Conservation (phyloP, 1,140 invertebrate genomes). For the Mycetomoellerius zeteki region DNA sequence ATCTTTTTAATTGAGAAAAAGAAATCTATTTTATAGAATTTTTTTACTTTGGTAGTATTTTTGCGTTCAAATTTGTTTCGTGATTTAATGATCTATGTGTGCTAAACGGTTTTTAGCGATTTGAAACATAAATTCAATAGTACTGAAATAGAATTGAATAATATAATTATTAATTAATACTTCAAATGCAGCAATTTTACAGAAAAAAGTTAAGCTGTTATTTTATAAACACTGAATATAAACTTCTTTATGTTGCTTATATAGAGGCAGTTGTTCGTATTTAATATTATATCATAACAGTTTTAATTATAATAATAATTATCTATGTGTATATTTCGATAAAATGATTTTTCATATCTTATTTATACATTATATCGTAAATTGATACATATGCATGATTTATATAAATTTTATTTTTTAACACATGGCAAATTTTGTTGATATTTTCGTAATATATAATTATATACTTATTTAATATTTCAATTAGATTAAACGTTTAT, state of each 20-base stretch:
- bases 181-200: too few species aligned
- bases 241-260: slow-evolving; percentile 11
- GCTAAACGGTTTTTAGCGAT: background rate
- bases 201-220: too few species aligned
- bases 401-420: background rate
- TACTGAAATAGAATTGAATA: background rate
- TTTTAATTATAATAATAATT: slow-evolving; percentile 6
- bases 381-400: background rate
- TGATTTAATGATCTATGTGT: too few species aligned
- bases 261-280: background rate
- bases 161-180: background rate
- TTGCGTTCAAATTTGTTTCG: too few species aligned
- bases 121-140: background rate
- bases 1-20: background rate
- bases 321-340: background rate
- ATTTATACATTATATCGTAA: background rate
- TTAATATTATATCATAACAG: too few species aligned
- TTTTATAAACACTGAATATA: background rate
- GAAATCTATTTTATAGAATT: background rate
- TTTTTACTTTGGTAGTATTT: background rate
- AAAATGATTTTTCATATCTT: background rate
- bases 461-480: background rate
- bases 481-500: background rate
- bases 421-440: background rate
- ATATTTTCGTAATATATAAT: background rate